Conservation (phyloP, 2,888 invertebrate genomes). For the Drosophila nr. perissopoda region DNA sequence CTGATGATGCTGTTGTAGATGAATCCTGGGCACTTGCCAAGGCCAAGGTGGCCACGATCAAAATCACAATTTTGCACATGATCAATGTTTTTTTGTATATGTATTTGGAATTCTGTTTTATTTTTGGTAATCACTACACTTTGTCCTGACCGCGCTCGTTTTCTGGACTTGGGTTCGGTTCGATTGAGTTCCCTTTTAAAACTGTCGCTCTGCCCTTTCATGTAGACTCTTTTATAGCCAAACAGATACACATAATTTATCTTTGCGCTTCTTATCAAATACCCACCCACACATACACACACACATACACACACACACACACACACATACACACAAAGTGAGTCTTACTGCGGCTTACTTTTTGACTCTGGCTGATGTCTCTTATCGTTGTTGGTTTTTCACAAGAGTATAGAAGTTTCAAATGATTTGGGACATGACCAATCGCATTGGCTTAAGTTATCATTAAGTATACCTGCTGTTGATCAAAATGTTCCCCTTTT, state of each 20-base stretch:
- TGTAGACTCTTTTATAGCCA: slow-evolving; percentile 59
- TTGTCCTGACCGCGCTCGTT: slow-evolving; percentile 10
- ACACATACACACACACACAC: slow-evolving; percentile 3
- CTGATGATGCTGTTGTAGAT: not conserved
- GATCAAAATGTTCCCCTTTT: slow-evolving; percentile 27
- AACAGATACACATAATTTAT: slow-evolving; percentile 25
- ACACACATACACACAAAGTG: not conserved
- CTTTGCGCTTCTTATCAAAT: slow-evolving; percentile 37
- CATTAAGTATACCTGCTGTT: slow-evolving; percentile 12
- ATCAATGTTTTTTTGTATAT: slow-evolving; percentile 23
- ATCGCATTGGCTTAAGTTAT: slow-evolving; percentile 40
- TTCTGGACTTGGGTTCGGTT: slow-evolving; percentile 36
- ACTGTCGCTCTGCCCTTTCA: slow-evolving; percentile 55
- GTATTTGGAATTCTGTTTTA: not conserved
- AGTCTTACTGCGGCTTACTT: slow-evolving; percentile 45
- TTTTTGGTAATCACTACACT: slow-evolving; percentile 19
- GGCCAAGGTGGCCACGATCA: slow-evolving; percentile 40
- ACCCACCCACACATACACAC: not conserved
- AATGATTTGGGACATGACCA: slow-evolving; percentile 32
- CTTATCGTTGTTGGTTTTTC: slow-evolving; percentile 38
- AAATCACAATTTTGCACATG: slow-evolving; percentile 65
- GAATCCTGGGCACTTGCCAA: slow-evolving; percentile 25
- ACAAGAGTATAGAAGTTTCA: slow-evolving; percentile 2
- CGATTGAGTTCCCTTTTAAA: slow-evolving; percentile 53
- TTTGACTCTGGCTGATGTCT: slow-evolving; percentile 41